phyloP scores from a whole-genome alignment of 1,140 invertebrate species.

The Pinna nobilis region DNA sequence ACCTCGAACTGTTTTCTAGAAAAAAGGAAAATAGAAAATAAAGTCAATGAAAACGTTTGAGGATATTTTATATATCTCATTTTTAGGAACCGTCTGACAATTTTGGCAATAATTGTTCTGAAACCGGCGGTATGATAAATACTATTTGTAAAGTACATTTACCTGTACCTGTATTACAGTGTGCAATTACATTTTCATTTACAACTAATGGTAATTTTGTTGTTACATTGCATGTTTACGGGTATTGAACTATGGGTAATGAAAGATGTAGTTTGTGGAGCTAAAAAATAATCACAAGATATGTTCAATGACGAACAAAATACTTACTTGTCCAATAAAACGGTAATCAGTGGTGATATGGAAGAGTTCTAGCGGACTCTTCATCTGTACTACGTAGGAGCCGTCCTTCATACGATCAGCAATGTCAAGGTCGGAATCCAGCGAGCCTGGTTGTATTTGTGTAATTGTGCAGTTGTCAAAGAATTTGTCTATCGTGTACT shows the following conservation, averaged over 20 bases:
- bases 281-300: neutral
- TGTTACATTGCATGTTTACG: neutral
- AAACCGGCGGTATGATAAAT: too few species aligned
- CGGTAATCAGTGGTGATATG: slow-evolving; percentile 34
- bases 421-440: slow-evolving; percentile 23
- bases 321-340: slow-evolving; percentile 53
- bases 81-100: too few species aligned
- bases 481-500: slow-evolving; percentile 45
- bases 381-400: slow-evolving; percentile 42
- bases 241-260: neutral
- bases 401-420: slow-evolving; percentile 5
- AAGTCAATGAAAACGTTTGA: too few species aligned
- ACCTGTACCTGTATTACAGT: too few species aligned
- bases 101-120: too few species aligned
- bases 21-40: neutral
- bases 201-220: too few species aligned
- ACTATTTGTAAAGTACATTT: too few species aligned
- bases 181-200: too few species aligned
- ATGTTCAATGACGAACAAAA: neutral
- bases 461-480: slow-evolving; percentile 51
- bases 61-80: too few species aligned
- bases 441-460: slow-evolving; percentile 28
- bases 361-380: slow-evolving; percentile 50
- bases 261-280: neutral
- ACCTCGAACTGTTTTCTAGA: slow-evolving; percentile 53